Conservation (phyloP, 2,888 invertebrate species). For the Leptothorax acervorum region DNA sequence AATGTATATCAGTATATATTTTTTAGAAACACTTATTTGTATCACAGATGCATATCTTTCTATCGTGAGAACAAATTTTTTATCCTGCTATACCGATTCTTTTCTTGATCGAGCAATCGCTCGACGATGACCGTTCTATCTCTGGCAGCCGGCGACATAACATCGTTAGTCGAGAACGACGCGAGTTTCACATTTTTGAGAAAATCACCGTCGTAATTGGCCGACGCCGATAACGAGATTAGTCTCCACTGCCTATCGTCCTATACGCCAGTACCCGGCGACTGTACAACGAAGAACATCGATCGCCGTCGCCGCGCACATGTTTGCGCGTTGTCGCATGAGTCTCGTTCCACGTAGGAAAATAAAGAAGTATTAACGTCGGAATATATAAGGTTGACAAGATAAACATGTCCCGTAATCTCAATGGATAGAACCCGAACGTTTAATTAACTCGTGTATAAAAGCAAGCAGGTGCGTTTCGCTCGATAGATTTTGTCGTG, state of each 20-base stretch:
- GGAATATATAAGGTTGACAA: conserved; percentile 11
- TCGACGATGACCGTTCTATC: background rate
- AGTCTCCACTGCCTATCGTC: conserved; percentile 42
- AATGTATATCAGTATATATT: background rate
- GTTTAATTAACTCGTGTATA: background rate
- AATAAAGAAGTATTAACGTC: conserved; percentile 28
- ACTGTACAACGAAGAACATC: conserved; percentile 31
- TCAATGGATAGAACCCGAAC: background rate
- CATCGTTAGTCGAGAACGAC: conserved; percentile 43
- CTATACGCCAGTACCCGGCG: conserved; percentile 1
- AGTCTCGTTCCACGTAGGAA: background rate
- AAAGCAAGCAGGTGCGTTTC: background rate
- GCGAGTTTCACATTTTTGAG: conserved; percentile 44
- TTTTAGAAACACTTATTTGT: background rate
- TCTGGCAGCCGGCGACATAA: conserved; percentile 22
- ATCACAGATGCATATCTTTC: background rate
- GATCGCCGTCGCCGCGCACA: conserved; percentile 15
- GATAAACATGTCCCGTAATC: conserved; percentile 4
- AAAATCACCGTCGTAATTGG: conserved; percentile 52
- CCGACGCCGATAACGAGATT: conserved; percentile 46
- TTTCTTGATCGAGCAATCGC: background rate
- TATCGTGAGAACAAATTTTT: background rate
- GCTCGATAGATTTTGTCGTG: background rate
- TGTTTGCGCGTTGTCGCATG: conserved; percentile 9
- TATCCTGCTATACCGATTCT: background rate